A percentile compares a stretch with the other conserved stretches of the same genome.
These are phyloP conservation scores for Neoascia interrupta DNA, from an alignment of 2,888 invertebrate genomes.

Conservation along the genomic window DNA sequence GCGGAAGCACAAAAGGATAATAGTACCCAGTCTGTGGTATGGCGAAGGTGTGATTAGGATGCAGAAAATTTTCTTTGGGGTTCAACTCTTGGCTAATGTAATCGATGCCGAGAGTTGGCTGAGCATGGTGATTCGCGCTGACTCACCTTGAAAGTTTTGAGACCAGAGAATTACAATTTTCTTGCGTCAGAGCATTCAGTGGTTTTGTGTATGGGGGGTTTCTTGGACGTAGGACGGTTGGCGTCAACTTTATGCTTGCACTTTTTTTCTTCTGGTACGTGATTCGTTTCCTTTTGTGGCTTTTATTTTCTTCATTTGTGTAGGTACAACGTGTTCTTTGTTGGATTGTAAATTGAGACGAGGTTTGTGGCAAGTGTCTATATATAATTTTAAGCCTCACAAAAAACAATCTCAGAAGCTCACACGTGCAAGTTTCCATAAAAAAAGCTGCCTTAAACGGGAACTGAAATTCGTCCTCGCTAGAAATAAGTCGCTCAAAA, in stretches of 20 bases:
- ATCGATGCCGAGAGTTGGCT: constrained; percentile 24
- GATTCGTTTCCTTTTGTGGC: neutral
- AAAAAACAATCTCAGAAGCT: no score
- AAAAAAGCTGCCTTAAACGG: no score
- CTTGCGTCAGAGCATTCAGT: no score
- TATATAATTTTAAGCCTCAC: no score
- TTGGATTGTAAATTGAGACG: neutral
- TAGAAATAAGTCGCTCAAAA: no score
- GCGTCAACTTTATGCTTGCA: constrained; percentile 7
- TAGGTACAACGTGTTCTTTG: no score
- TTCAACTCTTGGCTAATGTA: constrained; percentile 14
- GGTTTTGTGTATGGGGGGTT: neutral
- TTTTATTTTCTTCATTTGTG: neutral
- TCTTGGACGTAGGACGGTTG: constrained; percentile 24
- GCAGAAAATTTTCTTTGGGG: constrained; percentile 9
- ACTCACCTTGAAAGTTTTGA: constrained; percentile 24
- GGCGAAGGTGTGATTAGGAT: constrained; percentile 36
- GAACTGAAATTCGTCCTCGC: no score
- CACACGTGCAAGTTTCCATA: no score
- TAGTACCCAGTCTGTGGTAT: no score
- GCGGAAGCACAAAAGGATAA: constrained; percentile 11
- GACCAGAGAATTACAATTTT: constrained; percentile 27
- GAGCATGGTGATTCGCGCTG: neutral
- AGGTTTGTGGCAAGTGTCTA: no score
- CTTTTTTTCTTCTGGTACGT: neutral